Percentiles rank a stretch among this genome's conserved stretches.
Evolutionary conservation across 2,888 invertebrate genomes (phyloP).

Genomic region (Blastobasis lacticolella): DNA sequence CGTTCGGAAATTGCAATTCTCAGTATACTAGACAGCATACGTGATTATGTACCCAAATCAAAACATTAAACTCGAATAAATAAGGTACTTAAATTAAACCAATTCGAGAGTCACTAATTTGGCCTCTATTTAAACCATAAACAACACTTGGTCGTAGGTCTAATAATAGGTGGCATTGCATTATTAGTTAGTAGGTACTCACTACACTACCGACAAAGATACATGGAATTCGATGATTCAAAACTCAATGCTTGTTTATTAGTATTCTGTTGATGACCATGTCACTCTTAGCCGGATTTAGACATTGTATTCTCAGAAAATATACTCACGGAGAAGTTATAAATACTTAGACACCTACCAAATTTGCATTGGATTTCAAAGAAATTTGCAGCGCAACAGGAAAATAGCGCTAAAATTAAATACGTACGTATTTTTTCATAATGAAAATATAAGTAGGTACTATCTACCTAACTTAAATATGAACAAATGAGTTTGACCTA

Average conservation of each 20-base stretch:
- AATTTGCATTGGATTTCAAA: background rate
- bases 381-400: background rate
- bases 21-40: background rate
- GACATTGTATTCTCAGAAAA: background rate
- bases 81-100: no score
- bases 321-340: background rate
- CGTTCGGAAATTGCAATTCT: background rate
- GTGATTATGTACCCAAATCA: background rate
- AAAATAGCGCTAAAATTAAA: background rate
- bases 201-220: background rate
- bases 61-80: no score
- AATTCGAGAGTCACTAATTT: no score
- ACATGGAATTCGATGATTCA: slow-evolving; percentile 1
- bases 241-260: background rate
- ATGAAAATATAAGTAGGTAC: no score
- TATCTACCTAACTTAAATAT: no score
- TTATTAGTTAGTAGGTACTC: no score
- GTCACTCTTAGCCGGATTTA: background rate
- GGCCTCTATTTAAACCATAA: no score
- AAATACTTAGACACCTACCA: no score
- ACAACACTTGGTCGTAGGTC: no score
- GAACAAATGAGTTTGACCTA: no score
- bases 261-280: background rate
- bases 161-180: no score
- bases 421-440: no score